These are phyloP conservation scores for Cheilinus undulatus DNA, from an alignment of 2,113 vertebrate genomes.

Conservation along the genomic window DNA sequence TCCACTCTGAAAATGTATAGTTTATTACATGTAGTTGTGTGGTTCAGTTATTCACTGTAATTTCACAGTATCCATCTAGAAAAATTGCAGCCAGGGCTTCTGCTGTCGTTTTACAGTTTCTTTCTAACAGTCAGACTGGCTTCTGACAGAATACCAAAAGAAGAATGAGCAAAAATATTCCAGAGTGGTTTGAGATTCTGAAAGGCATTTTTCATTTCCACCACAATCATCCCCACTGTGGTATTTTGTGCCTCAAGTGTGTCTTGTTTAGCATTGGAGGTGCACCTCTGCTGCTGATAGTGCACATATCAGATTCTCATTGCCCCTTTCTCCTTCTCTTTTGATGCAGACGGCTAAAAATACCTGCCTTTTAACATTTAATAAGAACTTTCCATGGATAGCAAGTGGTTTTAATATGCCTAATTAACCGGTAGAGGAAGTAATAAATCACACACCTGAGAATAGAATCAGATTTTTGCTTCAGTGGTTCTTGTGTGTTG, in stretches of 20 bases:
- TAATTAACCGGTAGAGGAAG: background rate
- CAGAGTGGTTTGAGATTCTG: constrained; percentile 4
- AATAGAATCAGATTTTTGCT: background rate
- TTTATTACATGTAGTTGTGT: too few relatives aligned
- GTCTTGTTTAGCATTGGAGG: background rate
- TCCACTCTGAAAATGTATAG: too few relatives aligned
- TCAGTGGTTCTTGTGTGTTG: background rate
- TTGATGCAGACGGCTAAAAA: constrained; percentile 34
- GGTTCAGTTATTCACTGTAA: too few relatives aligned
- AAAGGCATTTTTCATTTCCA: background rate
- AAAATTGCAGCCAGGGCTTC: too few relatives aligned
- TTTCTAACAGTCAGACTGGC: too few relatives aligned
- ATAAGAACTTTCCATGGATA: constrained; percentile 4
- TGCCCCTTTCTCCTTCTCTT: constrained; percentile 11
- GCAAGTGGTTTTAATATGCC: background rate
- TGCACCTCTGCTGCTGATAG: constrained; percentile 4
- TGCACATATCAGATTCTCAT: background rate
- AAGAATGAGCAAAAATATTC: background rate
- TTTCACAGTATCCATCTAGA: too few relatives aligned
- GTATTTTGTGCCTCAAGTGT: constrained; percentile 17
- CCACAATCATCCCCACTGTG: constrained; percentile 5
- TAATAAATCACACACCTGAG: constrained; percentile 22
- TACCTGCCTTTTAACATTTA: constrained; percentile 16
- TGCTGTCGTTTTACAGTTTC: too few relatives aligned
- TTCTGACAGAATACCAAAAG: background rate